Conservation (phyloP, 53 echinoderm and acorn worm species). For the Echinometra lucunter region DNA sequence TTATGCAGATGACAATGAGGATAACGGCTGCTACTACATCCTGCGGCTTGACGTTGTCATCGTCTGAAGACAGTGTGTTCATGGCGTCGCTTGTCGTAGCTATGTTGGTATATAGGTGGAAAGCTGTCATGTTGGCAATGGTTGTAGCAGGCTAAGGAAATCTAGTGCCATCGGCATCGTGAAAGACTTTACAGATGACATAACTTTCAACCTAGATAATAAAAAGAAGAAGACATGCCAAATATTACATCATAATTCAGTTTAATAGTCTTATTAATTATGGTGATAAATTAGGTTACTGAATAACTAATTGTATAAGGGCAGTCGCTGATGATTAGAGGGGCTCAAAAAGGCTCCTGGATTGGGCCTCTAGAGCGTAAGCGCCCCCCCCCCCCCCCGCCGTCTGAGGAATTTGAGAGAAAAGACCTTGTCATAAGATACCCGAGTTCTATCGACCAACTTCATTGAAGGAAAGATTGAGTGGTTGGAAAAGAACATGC, state of each 20-base stretch:
- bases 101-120: neutral
- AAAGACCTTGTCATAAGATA: no score
- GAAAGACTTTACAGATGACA: neutral
- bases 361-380: no score
- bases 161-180: neutral
- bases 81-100: neutral
- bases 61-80: neutral
- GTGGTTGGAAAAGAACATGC: no score
- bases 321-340: no score
- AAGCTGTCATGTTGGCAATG: neutral
- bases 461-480: no score
- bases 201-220: neutral
- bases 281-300: no score
- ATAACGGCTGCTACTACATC: slow-evolving; percentile 63
- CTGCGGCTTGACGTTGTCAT: neutral
- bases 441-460: no score
- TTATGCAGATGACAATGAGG: slow-evolving; percentile 66
- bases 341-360: no score
- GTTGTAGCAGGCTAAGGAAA: neutral
- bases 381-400: no score
- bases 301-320: no score
- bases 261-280: no score
- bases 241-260: neutral
- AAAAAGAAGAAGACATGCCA: neutral
- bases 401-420: no score